phyloP scores from a whole-genome alignment of 2,888 invertebrate species.

The Pimpla rufipes region DNA sequence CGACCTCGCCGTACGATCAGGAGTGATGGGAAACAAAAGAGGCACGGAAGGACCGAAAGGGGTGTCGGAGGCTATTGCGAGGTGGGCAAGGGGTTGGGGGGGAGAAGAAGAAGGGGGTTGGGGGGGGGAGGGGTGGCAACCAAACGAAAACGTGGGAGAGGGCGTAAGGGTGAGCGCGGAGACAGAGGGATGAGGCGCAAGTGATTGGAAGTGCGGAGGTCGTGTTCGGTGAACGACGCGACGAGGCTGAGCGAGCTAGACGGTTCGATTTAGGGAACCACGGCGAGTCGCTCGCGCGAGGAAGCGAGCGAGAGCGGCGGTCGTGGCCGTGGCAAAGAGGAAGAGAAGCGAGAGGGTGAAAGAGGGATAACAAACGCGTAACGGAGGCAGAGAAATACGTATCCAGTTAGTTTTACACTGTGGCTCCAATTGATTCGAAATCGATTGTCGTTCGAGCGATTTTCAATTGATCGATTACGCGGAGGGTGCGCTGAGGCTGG shows the following conservation, averaged over 20 bases:
- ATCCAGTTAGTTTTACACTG: conserved; percentile 84
- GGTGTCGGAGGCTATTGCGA: conserved; percentile 50
- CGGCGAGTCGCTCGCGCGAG: conserved; percentile 18
- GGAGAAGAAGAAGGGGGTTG: background rate
- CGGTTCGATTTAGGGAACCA: conserved; percentile 62
- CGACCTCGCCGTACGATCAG: conserved; percentile 80
- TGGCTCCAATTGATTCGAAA: conserved; percentile 84
- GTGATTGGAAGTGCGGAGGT: conserved; percentile 53
- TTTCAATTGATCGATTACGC: conserved; percentile 84
- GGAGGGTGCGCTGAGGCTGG: conserved; percentile 54
- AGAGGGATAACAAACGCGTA: conserved; percentile 55
- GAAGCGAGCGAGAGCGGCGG: conserved; percentile 47
- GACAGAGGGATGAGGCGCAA: conserved; percentile 29
- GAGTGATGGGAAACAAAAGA: conserved; percentile 81
- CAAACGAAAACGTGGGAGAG: conserved; percentile 60
- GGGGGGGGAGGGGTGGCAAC: too few relatives aligned
- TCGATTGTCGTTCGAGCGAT: conserved; percentile 84
- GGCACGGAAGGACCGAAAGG: conserved; percentile 61
- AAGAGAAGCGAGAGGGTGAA: conserved; percentile 10
- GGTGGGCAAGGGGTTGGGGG: conserved; percentile 1
- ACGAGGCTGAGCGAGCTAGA: conserved; percentile 56
- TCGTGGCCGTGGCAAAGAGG: conserved; percentile 21
- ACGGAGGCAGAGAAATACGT: conserved; percentile 75
- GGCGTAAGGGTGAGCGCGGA: conserved; percentile 50
- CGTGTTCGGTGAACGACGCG: conserved; percentile 55